Evolutionary conservation across 2,888 invertebrate genomes (phyloP).

Genomic region (Melikaiella ostensackeni): DNA sequence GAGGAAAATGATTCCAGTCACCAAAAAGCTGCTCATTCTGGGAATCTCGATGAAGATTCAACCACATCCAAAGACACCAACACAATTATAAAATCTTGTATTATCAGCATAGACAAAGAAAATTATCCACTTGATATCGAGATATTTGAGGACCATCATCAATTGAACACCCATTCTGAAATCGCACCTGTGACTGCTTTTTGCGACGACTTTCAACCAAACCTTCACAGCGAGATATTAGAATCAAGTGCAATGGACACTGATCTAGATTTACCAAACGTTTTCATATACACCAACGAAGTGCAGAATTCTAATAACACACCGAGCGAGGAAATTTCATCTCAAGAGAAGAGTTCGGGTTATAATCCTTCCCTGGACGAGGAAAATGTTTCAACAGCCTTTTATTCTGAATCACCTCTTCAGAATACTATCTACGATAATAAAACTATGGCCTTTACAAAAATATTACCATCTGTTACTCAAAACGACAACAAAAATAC

Average conservation of each 20-base stretch:
- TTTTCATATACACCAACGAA: constrained; percentile 3
- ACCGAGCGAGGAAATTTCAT: neutral
- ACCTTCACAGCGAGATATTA: neutral
- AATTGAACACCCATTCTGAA: neutral
- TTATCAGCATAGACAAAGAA: neutral
- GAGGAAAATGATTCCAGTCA: constrained; percentile 68
- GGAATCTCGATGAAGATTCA: constrained; percentile 17
- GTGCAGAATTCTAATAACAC: neutral
- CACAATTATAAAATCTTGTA: neutral
- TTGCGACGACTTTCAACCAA: neutral
- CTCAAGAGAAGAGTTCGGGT: neutral
- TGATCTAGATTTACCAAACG: neutral
- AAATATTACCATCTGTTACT: constrained; percentile 37
- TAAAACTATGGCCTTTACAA: constrained; percentile 28
- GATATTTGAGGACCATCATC: neutral
- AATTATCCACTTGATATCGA: neutral
- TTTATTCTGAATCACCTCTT: neutral
- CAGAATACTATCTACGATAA: neutral
- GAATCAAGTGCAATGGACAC: neutral
- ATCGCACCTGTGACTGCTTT: neutral
- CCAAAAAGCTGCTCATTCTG: neutral
- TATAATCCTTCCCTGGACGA: neutral
- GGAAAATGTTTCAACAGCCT: neutral
- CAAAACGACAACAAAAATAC: constrained; percentile 52
- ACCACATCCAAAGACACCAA: neutral